Base-by-base conservation (phyloP, 1,140 invertebrate species). In the Idris sp. region DNA sequence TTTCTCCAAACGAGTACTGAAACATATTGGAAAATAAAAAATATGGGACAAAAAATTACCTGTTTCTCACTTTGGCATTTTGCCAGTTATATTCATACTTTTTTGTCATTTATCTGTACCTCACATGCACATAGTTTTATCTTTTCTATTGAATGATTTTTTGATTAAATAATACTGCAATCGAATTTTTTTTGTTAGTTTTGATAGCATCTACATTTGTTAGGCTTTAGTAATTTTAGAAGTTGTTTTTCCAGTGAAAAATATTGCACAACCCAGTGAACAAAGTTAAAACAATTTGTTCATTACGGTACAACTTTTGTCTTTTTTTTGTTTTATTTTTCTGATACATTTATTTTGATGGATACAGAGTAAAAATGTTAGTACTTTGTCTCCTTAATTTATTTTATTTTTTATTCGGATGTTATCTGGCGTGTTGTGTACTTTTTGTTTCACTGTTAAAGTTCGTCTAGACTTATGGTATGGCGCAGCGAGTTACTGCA, bases 31-130 rank as follows among this genome's bases (percentile, higher is more conserved):
- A n/a, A n/a, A n/a, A n/a, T n/a, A 79, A 73, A 81, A 81, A 72
- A 58, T 64, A 72, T 73, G 30, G 28, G 64, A 49, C 54, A 19
- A 51, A 48, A 72, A 67, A 79, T 56, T 44, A 51, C 54, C 48
- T 61, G 74, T 61, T 61, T 69, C 67, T 64, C 48, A 40, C 61
- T 38, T 80, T 86, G 85, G 85, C 85, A 79, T 51, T 31, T 43
- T 38, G 81, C 85, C 85, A 85, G 83, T 79, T 86, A 80, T 79
- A 81, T 76, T 83, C 77, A 73, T 78, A n/a, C n/a, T 74, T 64
- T 79, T 80, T 76, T 82, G 81, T 84, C 83, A 78, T 73, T 65
- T 74, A 65, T 53, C 59, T 76, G 51, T 61, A 53, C 19, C 46
- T 43, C 65, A 44, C 64, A 25, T 35, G 33, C 56, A 30, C 41